Percentiles rank a stretch among this genome's conserved stretches.
phyloP scores from a whole-genome alignment of 1,140 invertebrate genomes.

The Cydia amplana region DNA sequence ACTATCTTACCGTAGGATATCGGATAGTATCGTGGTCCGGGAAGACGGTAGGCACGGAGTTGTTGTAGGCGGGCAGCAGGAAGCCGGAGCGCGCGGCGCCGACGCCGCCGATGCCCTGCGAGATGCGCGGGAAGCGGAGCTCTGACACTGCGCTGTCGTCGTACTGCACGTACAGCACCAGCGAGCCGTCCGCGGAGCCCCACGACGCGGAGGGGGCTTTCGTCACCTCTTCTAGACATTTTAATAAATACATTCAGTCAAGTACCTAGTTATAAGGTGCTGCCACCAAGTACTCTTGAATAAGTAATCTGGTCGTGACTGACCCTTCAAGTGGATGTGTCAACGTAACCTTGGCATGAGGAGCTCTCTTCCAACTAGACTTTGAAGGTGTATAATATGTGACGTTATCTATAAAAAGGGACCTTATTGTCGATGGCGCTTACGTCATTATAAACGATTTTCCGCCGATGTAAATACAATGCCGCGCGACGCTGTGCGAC shows the following conservation, averaged over 20 bases:
- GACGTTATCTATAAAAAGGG: too few species aligned
- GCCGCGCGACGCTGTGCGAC: too few species aligned
- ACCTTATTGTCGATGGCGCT: too few species aligned
- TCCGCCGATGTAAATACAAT: too few species aligned
- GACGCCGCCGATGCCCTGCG: constrained; percentile 75
- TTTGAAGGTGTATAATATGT: too few species aligned
- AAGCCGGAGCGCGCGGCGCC: constrained; percentile 73
- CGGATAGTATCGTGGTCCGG: constrained; percentile 87
- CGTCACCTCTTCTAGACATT: constrained; percentile 86
- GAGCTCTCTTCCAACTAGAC: too few species aligned
- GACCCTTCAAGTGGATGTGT: too few species aligned
- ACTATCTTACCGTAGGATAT: constrained; percentile 85
- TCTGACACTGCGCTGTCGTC: constrained; percentile 90
- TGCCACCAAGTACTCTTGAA: too few species aligned
- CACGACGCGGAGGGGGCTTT: constrained; percentile 88
- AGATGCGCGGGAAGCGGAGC: constrained; percentile 88
- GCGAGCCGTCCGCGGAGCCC: constrained; percentile 89
- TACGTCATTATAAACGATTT: too few species aligned
- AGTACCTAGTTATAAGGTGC: too few species aligned
- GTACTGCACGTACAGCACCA: constrained; percentile 91
- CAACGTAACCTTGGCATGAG: too few species aligned
- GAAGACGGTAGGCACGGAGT: constrained; percentile 77
- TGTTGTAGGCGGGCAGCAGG: constrained; percentile 62
- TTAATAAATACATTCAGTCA: background rate
- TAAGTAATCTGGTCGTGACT: too few species aligned